Percentiles rank a stretch among this genome's conserved stretches.
phyloP scores from a whole-genome alignment of 92 coral and sea anemone genomes.

The Meandrina meandrites region DNA sequence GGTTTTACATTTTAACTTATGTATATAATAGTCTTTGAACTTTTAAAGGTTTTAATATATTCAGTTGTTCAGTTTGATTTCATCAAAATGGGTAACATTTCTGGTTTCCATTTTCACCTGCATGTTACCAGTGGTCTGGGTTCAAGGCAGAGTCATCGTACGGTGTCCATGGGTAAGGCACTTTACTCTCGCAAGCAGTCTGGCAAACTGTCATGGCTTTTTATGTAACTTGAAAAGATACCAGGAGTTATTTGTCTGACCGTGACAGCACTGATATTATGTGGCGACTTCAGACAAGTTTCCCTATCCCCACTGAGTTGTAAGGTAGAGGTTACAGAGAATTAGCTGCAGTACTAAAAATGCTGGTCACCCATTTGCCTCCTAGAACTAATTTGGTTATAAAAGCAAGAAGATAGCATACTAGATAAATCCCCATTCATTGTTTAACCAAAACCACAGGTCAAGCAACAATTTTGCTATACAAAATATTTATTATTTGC shows the following conservation, averaged over 20 bases:
- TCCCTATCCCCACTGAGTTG: too few species aligned
- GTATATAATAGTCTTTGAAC: too few species aligned
- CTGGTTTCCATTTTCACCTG: not conserved
- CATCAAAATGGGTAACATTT: not conserved
- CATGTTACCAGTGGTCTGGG: too few species aligned
- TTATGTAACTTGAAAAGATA: too few species aligned
- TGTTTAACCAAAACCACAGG: not conserved
- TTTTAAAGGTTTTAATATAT: too few species aligned
- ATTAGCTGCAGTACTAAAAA: not conserved
- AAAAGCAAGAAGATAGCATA: not conserved
- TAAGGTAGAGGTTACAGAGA: too few species aligned
- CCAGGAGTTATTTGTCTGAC: not conserved
- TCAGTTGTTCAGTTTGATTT: not conserved
- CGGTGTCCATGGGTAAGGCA: not conserved
- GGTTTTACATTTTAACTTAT: too few species aligned
- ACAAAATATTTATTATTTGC: slow-evolving; percentile 1
- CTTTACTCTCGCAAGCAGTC: not conserved
- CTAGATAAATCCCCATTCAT: too few species aligned
- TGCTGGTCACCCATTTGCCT: not conserved
- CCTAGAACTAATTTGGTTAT: not conserved
- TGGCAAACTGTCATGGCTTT: not conserved
- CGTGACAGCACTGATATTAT: not conserved
- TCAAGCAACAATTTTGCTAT: not conserved
- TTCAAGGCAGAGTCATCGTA: too few species aligned
- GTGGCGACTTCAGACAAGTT: not conserved